phyloP scores from a whole-genome alignment of 2,113 vertebrate species.

The Oenanthe melanoleuca region DNA sequence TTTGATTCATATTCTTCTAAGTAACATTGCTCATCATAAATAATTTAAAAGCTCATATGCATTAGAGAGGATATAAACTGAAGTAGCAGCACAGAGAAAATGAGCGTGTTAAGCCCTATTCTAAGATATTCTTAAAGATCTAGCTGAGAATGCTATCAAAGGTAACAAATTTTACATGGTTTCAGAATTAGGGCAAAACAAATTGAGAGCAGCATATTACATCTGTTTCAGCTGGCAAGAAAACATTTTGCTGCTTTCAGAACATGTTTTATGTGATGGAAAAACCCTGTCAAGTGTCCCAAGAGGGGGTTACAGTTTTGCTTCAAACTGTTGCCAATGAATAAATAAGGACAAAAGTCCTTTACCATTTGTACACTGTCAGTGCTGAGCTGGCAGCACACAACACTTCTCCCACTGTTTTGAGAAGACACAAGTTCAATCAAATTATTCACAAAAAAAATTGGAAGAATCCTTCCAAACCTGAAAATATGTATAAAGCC shows the following conservation, averaged over 20 bases:
- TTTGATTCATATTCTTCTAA: conserved; percentile 1
- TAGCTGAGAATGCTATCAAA: neutral
- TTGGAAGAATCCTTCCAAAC: neutral
- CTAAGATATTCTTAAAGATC: neutral
- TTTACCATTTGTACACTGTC: neutral
- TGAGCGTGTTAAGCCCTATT: neutral
- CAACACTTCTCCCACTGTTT: neutral
- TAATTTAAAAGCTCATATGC: conserved; percentile 16
- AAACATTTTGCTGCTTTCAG: conserved; percentile 20
- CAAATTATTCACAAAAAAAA: neutral
- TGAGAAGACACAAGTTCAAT: neutral
- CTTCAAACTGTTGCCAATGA: conserved; percentile 11
- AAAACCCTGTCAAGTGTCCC: conserved; percentile 23
- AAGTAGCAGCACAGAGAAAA: neutral
- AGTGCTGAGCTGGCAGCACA: neutral
- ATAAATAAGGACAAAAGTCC: conserved; percentile 19
- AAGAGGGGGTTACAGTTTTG: neutral
- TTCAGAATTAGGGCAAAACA: conserved; percentile 41
- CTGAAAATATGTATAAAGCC: neutral
- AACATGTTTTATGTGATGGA: conserved; percentile 5
- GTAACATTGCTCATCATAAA: neutral
- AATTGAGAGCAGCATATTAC: neutral
- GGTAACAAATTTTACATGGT: neutral
- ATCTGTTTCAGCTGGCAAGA: conserved; percentile 18
- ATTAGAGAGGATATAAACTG: neutral